phyloP scores from a whole-genome alignment of 2,113 vertebrate genomes.

The Talpa occidentalis region DNA sequence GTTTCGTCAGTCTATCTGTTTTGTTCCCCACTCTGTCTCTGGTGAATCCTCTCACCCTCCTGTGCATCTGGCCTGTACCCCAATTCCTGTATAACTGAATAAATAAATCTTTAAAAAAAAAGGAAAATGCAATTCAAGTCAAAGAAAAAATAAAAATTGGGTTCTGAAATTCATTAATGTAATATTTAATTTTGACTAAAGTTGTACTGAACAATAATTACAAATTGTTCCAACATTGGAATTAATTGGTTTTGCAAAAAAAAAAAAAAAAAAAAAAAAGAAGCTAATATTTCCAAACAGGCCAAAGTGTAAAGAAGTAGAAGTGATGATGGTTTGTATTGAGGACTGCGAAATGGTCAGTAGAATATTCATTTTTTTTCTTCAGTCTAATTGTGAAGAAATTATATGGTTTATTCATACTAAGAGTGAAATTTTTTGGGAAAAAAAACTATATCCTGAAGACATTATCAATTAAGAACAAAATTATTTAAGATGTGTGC shows the following conservation, averaged over 20 bases:
- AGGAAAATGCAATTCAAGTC: too few species aligned
- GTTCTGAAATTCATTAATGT: neutral
- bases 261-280: too few species aligned
- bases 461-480: neutral
- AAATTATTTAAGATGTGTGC: neutral
- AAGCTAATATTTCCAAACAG: neutral
- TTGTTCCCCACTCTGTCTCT: too few species aligned
- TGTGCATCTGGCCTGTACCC: too few species aligned
- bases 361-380: neutral
- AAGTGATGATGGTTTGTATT: neutral
- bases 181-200: neutral
- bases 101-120: too few species aligned
- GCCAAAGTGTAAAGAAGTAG: neutral
- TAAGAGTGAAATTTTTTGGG: neutral
- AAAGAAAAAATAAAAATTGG: neutral
- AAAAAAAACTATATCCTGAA: neutral
- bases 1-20: too few species aligned
- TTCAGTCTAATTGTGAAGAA: neutral
- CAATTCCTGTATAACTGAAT: too few species aligned
- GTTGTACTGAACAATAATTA: neutral
- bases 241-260: neutral
- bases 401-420: neutral
- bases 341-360: neutral
- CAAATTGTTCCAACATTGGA: neutral
- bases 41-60: too few species aligned